Conservation (phyloP, 1,140 invertebrate species). For the Zaprionus kolodkinae region DNA sequence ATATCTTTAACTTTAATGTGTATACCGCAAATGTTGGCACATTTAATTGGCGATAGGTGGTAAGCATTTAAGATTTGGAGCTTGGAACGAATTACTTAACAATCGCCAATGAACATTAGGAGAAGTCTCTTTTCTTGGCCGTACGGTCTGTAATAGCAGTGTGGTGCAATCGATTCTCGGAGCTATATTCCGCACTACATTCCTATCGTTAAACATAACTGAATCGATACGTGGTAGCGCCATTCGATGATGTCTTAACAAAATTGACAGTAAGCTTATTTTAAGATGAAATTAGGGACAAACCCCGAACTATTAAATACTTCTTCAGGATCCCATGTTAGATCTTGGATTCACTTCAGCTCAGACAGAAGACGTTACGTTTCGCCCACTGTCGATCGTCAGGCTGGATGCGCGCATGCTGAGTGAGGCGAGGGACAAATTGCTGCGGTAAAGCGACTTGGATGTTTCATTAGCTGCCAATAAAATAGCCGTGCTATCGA, state of each 20-base stretch:
- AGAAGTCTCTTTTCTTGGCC: neutral
- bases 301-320: neutral
- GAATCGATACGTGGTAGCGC: neutral
- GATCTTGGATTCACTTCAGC: neutral
- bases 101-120: too few relatives aligned
- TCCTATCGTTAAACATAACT: neutral
- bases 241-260: neutral
- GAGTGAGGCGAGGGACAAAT: slow-evolving; percentile 76
- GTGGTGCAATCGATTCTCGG: neutral
- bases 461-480: slow-evolving; percentile 45
- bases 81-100: neutral
- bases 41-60: neutral
- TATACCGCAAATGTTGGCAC: neutral
- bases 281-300: neutral
- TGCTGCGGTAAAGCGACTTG: slow-evolving; percentile 71
- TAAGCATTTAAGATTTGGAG: neutral
- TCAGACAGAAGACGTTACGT: slow-evolving; percentile 81
- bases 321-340: neutral
- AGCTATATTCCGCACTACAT: neutral
- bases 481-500: slow-evolving; percentile 52
- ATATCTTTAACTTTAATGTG: neutral
- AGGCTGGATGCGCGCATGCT: slow-evolving; percentile 79
- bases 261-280: neutral
- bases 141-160: neutral
- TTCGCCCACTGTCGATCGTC: slow-evolving; percentile 74